Evolutionary conservation across 2,113 vertebrate genomes (phyloP).

Genomic region (Anolis sagrei): DNA sequence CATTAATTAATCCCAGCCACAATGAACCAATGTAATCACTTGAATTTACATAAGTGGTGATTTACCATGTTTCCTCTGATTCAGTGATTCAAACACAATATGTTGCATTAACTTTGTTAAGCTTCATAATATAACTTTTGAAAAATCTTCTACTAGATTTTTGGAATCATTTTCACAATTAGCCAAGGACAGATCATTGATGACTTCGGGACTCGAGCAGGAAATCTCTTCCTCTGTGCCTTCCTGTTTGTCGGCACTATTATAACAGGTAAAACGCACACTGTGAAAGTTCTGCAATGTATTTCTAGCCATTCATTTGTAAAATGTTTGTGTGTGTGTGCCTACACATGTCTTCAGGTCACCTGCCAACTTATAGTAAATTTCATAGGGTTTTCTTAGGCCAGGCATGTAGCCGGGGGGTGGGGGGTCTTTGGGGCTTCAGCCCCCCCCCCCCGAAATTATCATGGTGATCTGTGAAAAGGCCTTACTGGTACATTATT

Average conservation of each 20-base stretch:
- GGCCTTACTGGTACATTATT: too few species aligned
- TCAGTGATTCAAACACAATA: background rate
- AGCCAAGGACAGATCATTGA: conserved; percentile 89
- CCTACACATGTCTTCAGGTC: too few species aligned
- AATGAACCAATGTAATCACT: too few species aligned
- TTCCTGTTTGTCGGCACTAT: conserved; percentile 85
- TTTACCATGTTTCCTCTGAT: too few species aligned
- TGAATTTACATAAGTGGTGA: too few species aligned
- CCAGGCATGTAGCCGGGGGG: too few species aligned
- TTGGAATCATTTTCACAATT: conserved; percentile 95
- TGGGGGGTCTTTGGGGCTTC: too few species aligned
- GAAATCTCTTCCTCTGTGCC: conserved; percentile 89
- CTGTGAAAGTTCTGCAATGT: conserved; percentile 17
- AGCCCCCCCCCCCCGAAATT: too few species aligned
- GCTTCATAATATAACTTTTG: conserved; percentile 35
- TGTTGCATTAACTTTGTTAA: conserved; percentile 5
- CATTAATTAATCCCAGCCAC: background rate
- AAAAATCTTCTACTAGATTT: conserved; percentile 81
- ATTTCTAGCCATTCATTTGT: background rate
- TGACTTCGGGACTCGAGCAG: conserved; percentile 79
- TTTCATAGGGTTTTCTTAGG: too few species aligned
- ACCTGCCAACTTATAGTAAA: too few species aligned
- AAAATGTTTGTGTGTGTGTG: background rate
- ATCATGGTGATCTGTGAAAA: too few species aligned
- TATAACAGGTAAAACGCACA: conserved; percentile 84